These are phyloP conservation scores for Polydrusus tereticollis DNA, from an alignment of 2,888 invertebrate species.

Conservation along the genomic window DNA sequence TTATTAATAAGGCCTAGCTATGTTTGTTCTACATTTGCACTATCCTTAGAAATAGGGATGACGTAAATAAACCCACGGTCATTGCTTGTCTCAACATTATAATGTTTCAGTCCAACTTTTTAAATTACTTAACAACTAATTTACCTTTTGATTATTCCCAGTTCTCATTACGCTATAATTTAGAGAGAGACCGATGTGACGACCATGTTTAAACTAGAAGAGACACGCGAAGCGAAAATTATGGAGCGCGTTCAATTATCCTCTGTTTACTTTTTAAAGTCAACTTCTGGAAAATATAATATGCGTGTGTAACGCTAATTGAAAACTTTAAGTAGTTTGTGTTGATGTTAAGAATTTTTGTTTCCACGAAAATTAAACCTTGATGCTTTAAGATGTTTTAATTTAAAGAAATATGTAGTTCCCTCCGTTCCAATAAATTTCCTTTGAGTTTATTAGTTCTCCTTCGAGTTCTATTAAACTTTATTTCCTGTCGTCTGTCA, in stretches of 20 bases:
- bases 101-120: no score
- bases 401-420: neutral
- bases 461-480: no score
- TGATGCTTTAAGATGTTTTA: neutral
- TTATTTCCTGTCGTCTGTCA: no score
- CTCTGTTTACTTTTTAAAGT: neutral
- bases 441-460: neutral
- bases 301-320: neutral
- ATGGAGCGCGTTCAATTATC: neutral
- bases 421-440: neutral
- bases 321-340: neutral
- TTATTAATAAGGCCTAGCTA: no score
- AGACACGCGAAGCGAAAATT: neutral
- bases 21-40: no score
- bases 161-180: neutral
- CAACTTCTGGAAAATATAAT: neutral
- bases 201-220: neutral
- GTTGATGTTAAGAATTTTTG: neutral
- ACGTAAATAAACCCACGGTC: no score
- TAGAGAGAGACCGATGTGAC: neutral
- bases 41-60: no score
- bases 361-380: neutral
- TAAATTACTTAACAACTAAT: no score
- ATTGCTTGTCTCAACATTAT: no score
- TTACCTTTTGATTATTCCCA: no score